Conservation (phyloP, 2,888 invertebrate genomes). For the Microctonus brassicae region DNA sequence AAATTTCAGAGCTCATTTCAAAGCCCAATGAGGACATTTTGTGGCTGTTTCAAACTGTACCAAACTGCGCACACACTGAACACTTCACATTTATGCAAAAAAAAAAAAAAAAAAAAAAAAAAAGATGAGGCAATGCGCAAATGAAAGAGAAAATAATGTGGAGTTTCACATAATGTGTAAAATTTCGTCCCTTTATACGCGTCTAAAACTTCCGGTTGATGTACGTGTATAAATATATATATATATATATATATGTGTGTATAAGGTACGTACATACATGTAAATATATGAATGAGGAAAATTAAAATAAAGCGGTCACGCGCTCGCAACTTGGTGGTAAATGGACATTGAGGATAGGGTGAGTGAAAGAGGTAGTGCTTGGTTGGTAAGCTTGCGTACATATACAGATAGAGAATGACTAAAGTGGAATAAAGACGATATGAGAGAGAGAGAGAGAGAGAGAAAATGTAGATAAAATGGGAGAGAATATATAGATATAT, state of each 20-base stretch:
- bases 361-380: background rate
- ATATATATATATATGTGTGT: background rate
- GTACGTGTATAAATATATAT: background rate
- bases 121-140: background rate
- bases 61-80: background rate
- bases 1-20: constrained; percentile 13
- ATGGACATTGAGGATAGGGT: background rate
- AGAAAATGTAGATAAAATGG: no score
- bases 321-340: background rate
- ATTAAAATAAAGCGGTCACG: constrained; percentile 3
- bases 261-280: background rate
- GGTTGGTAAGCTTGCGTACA: background rate
- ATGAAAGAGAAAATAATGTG: constrained; percentile 17
- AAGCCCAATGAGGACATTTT: constrained; percentile 33
- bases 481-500: no score
- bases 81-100: background rate
- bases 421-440: background rate
- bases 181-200: constrained; percentile 18
- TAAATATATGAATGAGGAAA: constrained; percentile 12
- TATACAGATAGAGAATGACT: background rate
- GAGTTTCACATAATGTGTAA: constrained; percentile 27
- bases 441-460: constrained; percentile 3
- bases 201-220: constrained; percentile 2
- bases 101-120: constrained; percentile 28
- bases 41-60: constrained; percentile 10